A percentile compares a stretch with the other conserved stretches of the same genome.
phyloP scores from a whole-genome alignment of 2,888 invertebrate genomes.

The Dasypolia templi region DNA sequence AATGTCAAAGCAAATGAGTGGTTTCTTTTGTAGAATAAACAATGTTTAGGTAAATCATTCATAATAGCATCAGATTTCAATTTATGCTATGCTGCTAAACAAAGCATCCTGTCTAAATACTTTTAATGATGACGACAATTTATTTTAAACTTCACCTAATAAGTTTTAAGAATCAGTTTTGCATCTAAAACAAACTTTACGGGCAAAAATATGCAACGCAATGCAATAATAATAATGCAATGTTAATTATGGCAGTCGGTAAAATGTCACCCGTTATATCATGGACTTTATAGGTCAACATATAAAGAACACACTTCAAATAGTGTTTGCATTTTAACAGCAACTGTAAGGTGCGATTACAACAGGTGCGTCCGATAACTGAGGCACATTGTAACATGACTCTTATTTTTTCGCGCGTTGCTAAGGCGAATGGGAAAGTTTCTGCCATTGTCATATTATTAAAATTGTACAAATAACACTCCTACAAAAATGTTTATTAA shows the following conservation, averaged over 20 bases:
- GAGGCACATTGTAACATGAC: conserved; percentile 58
- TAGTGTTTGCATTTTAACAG: neutral
- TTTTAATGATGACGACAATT: conserved; percentile 8
- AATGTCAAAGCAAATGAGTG: conserved; percentile 2
- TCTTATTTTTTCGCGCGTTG: conserved; percentile 51
- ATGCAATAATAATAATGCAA: too few relatives aligned
- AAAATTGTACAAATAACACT: conserved; percentile 9
- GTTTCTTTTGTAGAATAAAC: conserved; percentile 1
- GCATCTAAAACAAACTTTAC: conserved; percentile 19
- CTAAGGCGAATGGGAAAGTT: conserved; percentile 53
- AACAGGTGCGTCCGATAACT: conserved; percentile 63
- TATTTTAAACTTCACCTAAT: conserved; percentile 3
- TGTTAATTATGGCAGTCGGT: conserved; percentile 7
- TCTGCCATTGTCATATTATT: neutral
- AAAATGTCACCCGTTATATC: neutral
- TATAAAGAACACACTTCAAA: conserved; percentile 18
- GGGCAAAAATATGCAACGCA: conserved; percentile 33
- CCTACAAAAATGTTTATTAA: neutral
- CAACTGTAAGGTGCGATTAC: conserved; percentile 39
- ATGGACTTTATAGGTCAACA: fast-evolving
- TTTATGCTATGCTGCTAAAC: conserved; percentile 59
- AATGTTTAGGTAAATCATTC: conserved; percentile 46
- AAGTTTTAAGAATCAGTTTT: conserved; percentile 17
- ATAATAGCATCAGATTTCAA: conserved; percentile 62
- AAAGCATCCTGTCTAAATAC: conserved; percentile 35